A percentile compares a stretch with the other conserved stretches of the same genome.
Conservation (phyloP, 2,797 vertebrate species). For the Hoplostethus atlanticus region DNA sequence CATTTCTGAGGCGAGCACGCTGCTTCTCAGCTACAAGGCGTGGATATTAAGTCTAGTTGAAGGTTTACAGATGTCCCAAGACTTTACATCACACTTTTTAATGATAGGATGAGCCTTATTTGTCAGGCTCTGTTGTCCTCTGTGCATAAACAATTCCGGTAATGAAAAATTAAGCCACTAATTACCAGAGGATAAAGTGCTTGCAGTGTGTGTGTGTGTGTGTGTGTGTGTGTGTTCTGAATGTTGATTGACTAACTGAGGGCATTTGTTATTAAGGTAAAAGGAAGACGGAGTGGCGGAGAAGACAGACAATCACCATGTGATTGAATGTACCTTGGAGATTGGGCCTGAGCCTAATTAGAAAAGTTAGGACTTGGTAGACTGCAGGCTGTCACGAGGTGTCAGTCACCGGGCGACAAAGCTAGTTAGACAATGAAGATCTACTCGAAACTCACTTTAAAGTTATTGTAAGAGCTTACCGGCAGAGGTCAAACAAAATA, state of each 20-base stretch:
- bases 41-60: background rate
- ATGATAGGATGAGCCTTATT: background rate
- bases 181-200: background rate
- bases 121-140: background rate
- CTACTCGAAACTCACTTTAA: background rate
- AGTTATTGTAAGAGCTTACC: too few relatives aligned
- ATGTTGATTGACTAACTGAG: background rate
- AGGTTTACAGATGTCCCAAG: background rate
- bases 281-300: constrained; percentile 2
- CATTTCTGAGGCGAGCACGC: too few relatives aligned
- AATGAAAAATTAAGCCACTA: constrained; percentile 12
- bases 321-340: constrained; percentile 15
- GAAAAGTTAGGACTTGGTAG: background rate
- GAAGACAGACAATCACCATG: background rate
- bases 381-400: too few relatives aligned
- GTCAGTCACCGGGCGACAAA: background rate
- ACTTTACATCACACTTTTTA: background rate
- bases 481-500: too few relatives aligned
- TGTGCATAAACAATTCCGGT: background rate
- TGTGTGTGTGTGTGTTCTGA: background rate
- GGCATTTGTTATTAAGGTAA: constrained; percentile 19
- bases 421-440: background rate
- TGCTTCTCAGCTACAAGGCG: background rate
- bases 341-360: background rate
- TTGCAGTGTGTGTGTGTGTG: too few relatives aligned